phyloP scores from a whole-genome alignment of 2,888 invertebrate genomes.

The Eupithecia subfuscata region DNA sequence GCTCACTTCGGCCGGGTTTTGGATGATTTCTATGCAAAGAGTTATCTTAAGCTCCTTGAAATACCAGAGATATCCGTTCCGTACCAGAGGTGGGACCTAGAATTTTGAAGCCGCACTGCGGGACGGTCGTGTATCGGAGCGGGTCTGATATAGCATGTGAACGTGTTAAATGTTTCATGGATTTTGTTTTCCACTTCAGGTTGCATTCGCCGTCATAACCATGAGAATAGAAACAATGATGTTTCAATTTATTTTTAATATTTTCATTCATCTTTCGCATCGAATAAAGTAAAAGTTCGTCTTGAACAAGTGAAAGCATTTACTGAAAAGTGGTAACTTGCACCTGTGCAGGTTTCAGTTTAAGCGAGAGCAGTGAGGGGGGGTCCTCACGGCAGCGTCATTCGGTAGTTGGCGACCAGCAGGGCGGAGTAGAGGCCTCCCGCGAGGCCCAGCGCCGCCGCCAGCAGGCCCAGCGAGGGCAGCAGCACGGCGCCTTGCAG shows the following conservation, averaged over 20 bases:
- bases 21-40: no score
- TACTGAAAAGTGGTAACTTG: neutral
- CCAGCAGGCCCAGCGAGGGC: constrained; percentile 26
- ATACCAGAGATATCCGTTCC: no score
- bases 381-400: constrained; percentile 45
- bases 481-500: constrained; percentile 15
- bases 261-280: neutral
- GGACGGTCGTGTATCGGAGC: no score
- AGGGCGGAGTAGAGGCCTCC: constrained; percentile 49
- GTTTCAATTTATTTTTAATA: no score
- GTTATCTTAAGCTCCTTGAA: no score
- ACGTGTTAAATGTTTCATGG: no score
- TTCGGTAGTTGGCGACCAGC: constrained; percentile 57
- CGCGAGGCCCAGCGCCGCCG: constrained; percentile 40
- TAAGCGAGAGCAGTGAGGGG: neutral
- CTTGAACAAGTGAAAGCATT: neutral
- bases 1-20: no score
- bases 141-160: no score
- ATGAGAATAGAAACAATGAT: neutral
- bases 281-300: neutral
- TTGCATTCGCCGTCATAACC: neutral
- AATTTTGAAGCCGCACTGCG: no score
- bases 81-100: no score
- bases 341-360: neutral
- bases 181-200: no score